Conservation (phyloP, 1,140 invertebrate species). For the Nixonia krombeini region DNA sequence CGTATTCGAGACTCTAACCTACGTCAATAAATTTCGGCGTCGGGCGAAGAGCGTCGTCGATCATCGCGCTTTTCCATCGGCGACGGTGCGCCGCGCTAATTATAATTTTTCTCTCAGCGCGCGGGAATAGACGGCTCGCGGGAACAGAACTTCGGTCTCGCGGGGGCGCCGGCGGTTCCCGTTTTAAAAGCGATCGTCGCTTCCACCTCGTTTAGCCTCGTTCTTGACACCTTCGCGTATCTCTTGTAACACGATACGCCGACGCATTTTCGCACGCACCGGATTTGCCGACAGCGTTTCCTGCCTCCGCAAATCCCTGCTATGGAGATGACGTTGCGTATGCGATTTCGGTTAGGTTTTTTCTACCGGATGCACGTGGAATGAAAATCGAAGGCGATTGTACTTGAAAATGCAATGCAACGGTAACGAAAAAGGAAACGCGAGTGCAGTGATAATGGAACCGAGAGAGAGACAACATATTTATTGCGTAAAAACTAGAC, state of each 20-base stretch:
- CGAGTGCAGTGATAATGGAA: too few species aligned
- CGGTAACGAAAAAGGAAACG: too few species aligned
- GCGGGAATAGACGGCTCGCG: constrained; percentile 36
- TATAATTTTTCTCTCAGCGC: constrained; percentile 47
- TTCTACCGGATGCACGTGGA: too few species aligned
- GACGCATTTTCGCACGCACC: neutral
- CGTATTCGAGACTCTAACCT: constrained; percentile 24
- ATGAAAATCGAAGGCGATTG: neutral
- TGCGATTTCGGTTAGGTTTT: too few species aligned
- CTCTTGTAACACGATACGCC: constrained; percentile 22
- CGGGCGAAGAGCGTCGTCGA: constrained; percentile 22
- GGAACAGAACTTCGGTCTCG: constrained; percentile 42
- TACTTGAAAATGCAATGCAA: too few species aligned
- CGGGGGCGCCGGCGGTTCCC: constrained; percentile 25
- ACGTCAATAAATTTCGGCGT: constrained; percentile 39
- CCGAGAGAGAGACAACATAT: too few species aligned
- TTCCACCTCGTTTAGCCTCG: constrained; percentile 9
- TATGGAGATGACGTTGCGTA: too few species aligned
- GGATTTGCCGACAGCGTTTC: too few species aligned
- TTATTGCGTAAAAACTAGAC: too few species aligned
- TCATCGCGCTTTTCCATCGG: constrained; percentile 24
- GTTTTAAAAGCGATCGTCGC: constrained; percentile 31
- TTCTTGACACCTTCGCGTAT: constrained; percentile 10
- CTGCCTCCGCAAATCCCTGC: too few species aligned
- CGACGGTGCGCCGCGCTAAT: constrained; percentile 37